These are phyloP conservation scores for Brachystomella parvula DNA, from an alignment of 1,140 invertebrate species.

Conservation along the genomic window DNA sequence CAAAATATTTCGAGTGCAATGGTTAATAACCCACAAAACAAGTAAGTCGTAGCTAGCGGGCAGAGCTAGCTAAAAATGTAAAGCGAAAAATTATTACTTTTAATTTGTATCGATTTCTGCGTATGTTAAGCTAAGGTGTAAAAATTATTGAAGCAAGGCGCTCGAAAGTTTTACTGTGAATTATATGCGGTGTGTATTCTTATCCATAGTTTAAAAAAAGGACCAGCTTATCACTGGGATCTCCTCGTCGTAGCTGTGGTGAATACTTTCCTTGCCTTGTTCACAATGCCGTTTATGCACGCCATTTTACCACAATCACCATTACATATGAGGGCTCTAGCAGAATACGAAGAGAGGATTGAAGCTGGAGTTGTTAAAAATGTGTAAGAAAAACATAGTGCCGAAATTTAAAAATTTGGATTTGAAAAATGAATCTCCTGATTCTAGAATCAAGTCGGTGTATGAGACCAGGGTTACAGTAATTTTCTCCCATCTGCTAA, in stretches of 20 bases:
- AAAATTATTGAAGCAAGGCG: background rate
- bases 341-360: constrained; percentile 57
- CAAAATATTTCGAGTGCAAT: constrained; percentile 59
- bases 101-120: too few relatives aligned
- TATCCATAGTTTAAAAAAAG: constrained; percentile 53
- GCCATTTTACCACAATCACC: constrained; percentile 57
- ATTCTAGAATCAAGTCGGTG: constrained; percentile 53
- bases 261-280: constrained; percentile 53
- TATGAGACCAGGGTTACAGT: constrained; percentile 55
- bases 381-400: constrained; percentile 13
- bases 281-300: constrained; percentile 52
- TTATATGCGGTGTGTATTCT: constrained; percentile 41
- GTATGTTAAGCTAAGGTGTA: background rate
- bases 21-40: constrained; percentile 58
- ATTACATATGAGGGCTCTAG: constrained; percentile 54
- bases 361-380: constrained; percentile 50
- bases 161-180: background rate
- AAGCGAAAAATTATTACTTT: too few relatives aligned
- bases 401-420: constrained; percentile 19
- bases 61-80: too few relatives aligned
- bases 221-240: constrained; percentile 57
- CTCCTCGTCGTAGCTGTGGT: constrained; percentile 55
- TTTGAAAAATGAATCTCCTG: too few relatives aligned
- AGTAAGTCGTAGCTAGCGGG: constrained; percentile 44
- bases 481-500: constrained; percentile 54